These are phyloP conservation scores for Caenorhabditis sp. DNA, from an alignment of 2,888 invertebrate species.

Conservation along the genomic window DNA sequence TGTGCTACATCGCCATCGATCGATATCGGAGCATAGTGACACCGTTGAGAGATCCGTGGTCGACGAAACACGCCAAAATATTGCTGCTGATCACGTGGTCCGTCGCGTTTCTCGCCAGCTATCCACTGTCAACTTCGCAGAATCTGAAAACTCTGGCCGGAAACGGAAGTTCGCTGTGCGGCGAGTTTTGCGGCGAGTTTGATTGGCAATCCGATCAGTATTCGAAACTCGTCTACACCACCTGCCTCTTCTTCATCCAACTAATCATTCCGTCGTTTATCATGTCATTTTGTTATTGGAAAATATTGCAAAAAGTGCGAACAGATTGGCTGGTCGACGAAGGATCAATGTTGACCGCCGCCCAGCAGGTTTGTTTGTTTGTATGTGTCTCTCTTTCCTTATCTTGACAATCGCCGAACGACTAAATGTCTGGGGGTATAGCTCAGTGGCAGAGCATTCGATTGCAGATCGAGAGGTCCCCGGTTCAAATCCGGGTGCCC, in stretches of 20 bases:
- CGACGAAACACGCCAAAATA: conserved; percentile 56
- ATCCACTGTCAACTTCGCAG: conserved; percentile 64
- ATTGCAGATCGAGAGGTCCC: conserved; percentile 70
- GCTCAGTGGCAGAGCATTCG: conserved; percentile 70
- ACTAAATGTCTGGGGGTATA: conserved; percentile 54
- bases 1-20: conserved; percentile 96
- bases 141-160: conserved; percentile 59
- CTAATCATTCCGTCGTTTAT: conserved; percentile 65
- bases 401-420: background rate
- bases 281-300: conserved; percentile 70
- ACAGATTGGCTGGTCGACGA: conserved; percentile 68
- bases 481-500: conserved; percentile 67
- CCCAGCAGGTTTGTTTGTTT: conserved; percentile 59
- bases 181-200: conserved; percentile 69
- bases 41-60: conserved; percentile 67
- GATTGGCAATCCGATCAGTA: conserved; percentile 53
- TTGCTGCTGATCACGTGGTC: conserved; percentile 60
- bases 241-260: conserved; percentile 60
- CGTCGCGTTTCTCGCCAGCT: conserved; percentile 58
- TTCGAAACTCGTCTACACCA: conserved; percentile 51
- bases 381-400: no score
- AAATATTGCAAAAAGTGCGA: conserved; percentile 69
- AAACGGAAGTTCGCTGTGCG: conserved; percentile 61
- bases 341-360: conserved; percentile 69
- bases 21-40: conserved; percentile 77